phyloP scores from a whole-genome alignment of 2,113 vertebrate genomes.

The Oenanthe melanoleuca region DNA sequence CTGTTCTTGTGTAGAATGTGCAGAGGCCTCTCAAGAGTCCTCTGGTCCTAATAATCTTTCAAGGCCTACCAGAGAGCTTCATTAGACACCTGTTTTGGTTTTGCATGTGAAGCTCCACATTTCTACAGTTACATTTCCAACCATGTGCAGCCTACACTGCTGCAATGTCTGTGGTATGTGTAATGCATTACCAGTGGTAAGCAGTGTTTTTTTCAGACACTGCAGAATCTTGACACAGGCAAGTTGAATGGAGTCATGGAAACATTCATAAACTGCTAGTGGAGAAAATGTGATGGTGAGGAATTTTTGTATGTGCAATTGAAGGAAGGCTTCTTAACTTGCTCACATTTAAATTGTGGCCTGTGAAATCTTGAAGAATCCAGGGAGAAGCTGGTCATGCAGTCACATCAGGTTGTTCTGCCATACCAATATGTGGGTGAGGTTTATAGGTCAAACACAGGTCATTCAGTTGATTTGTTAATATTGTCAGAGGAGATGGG shows the following conservation, averaged over 20 bases:
- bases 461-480: neutral
- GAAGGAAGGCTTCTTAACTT: neutral
- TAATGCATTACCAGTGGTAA: neutral
- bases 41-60: neutral
- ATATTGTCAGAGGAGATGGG: neutral
- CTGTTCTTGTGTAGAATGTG: neutral
- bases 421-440: neutral
- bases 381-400: neutral
- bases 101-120: neutral
- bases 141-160: neutral
- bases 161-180: neutral
- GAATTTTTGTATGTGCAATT: neutral
- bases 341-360: neutral
- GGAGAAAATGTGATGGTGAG: neutral
- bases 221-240: neutral
- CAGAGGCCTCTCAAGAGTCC: neutral
- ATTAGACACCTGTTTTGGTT: neutral
- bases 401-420: neutral
- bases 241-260: neutral
- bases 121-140: neutral
- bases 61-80: neutral
- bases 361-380: neutral
- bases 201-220: neutral
- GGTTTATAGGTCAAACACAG: neutral
- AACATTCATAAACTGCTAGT: neutral